Conservation (phyloP, 2,888 invertebrate species). For the Anthrax anthrax region DNA sequence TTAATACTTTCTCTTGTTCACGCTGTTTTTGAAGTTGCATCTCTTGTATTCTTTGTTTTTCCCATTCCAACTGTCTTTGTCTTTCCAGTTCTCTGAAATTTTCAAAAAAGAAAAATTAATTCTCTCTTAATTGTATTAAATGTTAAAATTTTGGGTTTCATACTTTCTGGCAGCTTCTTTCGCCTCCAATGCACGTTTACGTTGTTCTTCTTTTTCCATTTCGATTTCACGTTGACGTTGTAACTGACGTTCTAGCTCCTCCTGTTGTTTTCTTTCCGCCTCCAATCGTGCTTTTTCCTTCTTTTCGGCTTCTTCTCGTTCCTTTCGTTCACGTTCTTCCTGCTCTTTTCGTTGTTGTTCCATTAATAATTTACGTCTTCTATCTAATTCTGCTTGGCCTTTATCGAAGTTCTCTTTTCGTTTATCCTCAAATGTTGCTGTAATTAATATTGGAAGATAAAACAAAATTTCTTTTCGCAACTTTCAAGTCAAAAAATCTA, state of each 20-base stretch:
- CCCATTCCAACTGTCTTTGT: slow-evolving; percentile 91
- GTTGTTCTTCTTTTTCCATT: slow-evolving; percentile 59
- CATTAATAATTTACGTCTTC: slow-evolving; percentile 72
- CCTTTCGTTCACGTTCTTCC: slow-evolving; percentile 87
- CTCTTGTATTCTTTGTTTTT: slow-evolving; percentile 76
- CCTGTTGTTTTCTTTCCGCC: slow-evolving; percentile 63
- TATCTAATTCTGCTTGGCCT: slow-evolving; percentile 92
- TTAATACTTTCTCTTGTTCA: slow-evolving; percentile 70
- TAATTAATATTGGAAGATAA: slow-evolving; percentile 8
- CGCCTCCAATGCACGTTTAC: slow-evolving; percentile 64
- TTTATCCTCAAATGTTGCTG: slow-evolving; percentile 85
- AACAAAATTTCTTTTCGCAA: not conserved
- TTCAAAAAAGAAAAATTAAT: not conserved
- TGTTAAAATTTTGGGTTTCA: slow-evolving; percentile 1
- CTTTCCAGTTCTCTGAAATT: slow-evolving; percentile 71
- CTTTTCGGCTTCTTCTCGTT: slow-evolving; percentile 78
- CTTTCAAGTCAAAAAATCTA: not conserved
- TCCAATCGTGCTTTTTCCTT: slow-evolving; percentile 65
- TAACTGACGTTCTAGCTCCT: slow-evolving; percentile 72
- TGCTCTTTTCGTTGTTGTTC: slow-evolving; percentile 82
- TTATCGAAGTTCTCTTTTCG: slow-evolving; percentile 94
- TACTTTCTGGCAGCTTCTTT: slow-evolving; percentile 56
- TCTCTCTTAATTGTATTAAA: not conserved
- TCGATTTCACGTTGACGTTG: slow-evolving; percentile 65
- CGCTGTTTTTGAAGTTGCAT: slow-evolving; percentile 72